Evolutionary conservation across 2,797 vertebrate genomes (phyloP).

Genomic region (Hybognathus amarus): DNA sequence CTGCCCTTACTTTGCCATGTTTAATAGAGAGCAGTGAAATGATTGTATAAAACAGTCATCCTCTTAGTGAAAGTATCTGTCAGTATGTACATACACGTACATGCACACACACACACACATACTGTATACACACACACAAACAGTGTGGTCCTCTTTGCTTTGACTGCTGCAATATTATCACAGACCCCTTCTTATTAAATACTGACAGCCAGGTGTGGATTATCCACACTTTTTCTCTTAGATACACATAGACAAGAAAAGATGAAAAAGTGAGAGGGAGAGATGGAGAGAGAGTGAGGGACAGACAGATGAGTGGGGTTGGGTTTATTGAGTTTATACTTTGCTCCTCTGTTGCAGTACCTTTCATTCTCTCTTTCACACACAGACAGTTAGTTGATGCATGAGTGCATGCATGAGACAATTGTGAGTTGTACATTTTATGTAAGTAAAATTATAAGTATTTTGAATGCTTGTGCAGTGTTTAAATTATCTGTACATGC

Average conservation of each 20-base stretch:
- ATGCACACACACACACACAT: background rate
- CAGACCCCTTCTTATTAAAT: constrained; percentile 55
- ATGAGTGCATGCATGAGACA: background rate
- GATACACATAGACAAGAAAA: constrained; percentile 8
- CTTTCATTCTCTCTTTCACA: constrained; percentile 5
- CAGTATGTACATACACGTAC: constrained; percentile 18
- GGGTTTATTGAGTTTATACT: constrained; percentile 4
- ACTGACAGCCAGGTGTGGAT: constrained; percentile 49
- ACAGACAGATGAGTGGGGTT: background rate
- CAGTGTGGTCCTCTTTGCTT: background rate
- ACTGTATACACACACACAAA: constrained; percentile 18
- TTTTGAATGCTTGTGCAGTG: background rate
- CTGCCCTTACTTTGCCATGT: constrained; percentile 46
- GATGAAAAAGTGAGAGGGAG: background rate
- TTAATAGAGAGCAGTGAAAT: constrained; percentile 54
- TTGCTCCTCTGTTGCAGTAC: constrained; percentile 17
- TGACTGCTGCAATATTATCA: constrained; percentile 41
- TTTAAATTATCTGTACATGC: background rate
- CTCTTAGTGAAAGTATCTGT: constrained; percentile 50
- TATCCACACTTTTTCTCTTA: constrained; percentile 27
- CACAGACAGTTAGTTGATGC: background rate
- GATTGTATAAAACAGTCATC: constrained; percentile 54
- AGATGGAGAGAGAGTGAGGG: background rate
- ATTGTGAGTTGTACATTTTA: background rate
- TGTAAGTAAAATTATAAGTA: background rate